Evolutionary conservation across 2,797 vertebrate species (phyloP).

Genomic region (Clangula hyemalis): DNA sequence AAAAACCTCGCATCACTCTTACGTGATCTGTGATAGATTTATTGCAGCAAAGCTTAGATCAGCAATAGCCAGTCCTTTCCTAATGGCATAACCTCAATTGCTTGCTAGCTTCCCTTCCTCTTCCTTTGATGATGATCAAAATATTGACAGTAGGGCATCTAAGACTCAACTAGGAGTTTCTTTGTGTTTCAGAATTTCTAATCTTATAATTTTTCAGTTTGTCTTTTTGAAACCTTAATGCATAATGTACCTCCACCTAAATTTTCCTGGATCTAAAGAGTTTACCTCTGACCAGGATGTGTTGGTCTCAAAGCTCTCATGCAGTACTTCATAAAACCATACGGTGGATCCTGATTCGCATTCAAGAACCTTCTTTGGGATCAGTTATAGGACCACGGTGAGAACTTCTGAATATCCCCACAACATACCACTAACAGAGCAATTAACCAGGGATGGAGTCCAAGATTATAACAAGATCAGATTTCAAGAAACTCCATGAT

Average conservation of each 20-base stretch:
- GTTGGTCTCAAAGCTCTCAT: background rate
- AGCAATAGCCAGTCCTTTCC: background rate
- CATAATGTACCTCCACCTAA: background rate
- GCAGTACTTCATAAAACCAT: background rate
- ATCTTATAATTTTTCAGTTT: background rate
- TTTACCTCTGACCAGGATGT: background rate
- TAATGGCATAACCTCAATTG: background rate
- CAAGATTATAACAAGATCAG: background rate
- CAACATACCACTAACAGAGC: background rate
- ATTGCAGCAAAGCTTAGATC: background rate
- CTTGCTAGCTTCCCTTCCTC: background rate
- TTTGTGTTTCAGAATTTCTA: background rate
- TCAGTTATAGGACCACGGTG: fast-evolving
- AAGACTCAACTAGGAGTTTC: background rate
- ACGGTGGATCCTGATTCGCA: background rate
- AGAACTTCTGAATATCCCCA: background rate
- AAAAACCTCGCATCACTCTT: background rate
- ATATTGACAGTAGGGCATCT: background rate
- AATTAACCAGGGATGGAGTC: background rate
- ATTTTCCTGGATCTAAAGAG: background rate
- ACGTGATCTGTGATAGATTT: background rate
- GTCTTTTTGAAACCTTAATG: background rate
- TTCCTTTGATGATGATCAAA: no score
- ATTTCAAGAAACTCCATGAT: background rate
- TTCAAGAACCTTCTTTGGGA: background rate